phyloP scores from a whole-genome alignment of 2,113 vertebrate species.

The Bostrychus sinensis region DNA sequence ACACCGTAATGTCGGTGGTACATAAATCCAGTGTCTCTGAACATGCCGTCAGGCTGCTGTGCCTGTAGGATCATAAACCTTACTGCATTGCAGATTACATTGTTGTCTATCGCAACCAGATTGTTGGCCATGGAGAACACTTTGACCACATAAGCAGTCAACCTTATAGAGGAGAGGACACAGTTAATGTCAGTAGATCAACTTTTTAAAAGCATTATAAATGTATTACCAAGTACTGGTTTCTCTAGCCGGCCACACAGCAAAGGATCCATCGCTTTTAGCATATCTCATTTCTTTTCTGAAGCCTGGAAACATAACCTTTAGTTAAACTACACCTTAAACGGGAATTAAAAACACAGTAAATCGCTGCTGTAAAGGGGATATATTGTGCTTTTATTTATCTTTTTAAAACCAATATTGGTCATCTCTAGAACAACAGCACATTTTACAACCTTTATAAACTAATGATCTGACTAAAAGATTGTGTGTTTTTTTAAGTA shows the following conservation, averaged over 20 bases:
- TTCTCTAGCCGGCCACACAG: rapidly evolving
- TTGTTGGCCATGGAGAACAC: conserved; percentile 81
- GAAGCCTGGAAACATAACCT: too few relatives aligned
- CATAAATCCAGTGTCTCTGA: conserved; percentile 77
- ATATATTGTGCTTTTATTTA: too few relatives aligned
- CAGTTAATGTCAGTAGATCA: neutral
- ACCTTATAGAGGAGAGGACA: conserved; percentile 65
- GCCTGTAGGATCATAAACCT: too few relatives aligned
- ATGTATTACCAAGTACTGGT: conserved; percentile 6
- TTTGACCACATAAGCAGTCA: conserved; percentile 86
- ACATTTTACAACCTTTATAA: too few relatives aligned
- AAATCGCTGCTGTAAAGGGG: neutral
- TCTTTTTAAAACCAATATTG: too few relatives aligned
- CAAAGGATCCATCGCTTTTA: conserved; percentile 64
- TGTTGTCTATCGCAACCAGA: conserved; percentile 61
- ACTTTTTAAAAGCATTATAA: neutral
- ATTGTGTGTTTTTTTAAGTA: too few relatives aligned
- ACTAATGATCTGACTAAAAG: neutral
- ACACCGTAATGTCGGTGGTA: conserved; percentile 79
- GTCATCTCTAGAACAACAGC: too few relatives aligned
- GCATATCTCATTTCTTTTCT: conserved; percentile 35
- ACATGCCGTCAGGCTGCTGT: conserved; percentile 80
- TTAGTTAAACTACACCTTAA: too few relatives aligned
- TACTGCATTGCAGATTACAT: conserved; percentile 78
- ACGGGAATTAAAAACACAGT: conserved; percentile 18